Base-by-base conservation (phyloP, 1,140 invertebrate species). In the Macrotrachela quadricornifera region DNA sequence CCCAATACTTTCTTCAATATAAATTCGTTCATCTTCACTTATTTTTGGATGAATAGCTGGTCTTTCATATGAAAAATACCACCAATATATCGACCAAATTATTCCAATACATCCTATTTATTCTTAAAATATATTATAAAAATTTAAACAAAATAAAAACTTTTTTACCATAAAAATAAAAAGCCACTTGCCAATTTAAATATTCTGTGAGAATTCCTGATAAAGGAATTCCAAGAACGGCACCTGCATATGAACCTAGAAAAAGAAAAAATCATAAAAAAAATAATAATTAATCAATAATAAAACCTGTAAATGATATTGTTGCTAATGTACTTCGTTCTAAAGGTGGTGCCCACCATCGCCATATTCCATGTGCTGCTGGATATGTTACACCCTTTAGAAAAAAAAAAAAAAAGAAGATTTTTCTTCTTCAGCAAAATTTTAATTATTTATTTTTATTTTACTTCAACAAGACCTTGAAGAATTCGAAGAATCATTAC, bases 331-430 rank as follows among this genome's bases (percentile, higher is more conserved):
- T 78, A 11, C 91, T 96, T 58, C 92, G 75, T 70, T 99, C 94
- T 59, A 97, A 68, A 1, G 94, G 92, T 43, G 94, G 92, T 0
- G 94, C 90, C 92, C 92, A 99, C 73, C 87, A 86, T 58, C 94
- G 75, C 92, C 92, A 97, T 58, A 99, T 96, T 59, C 91, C 94
- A 69, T 97, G 92, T 68, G 91, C 95, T 6, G 92, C 88, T 48
- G 92, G 94, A 75, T 99, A 99, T 18, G 90, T 95, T 0, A 97
- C 87, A 57, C 92, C 92, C 88, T 99, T 62, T 6, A 64, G 59
- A 41, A 56, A 42, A 14, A 10, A 4, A 14, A 42, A 42, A 42
- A 4, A 42, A 42, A 4, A 14, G 10, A 42, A 42, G 10, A 15
- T 14, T 10, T 10, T 14, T 14, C 4, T 42, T 6, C 2, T 14